These are phyloP conservation scores for Romanogobio albipinnatus DNA, from an alignment of 2,113 vertebrate genomes.

Conservation along the genomic window DNA sequence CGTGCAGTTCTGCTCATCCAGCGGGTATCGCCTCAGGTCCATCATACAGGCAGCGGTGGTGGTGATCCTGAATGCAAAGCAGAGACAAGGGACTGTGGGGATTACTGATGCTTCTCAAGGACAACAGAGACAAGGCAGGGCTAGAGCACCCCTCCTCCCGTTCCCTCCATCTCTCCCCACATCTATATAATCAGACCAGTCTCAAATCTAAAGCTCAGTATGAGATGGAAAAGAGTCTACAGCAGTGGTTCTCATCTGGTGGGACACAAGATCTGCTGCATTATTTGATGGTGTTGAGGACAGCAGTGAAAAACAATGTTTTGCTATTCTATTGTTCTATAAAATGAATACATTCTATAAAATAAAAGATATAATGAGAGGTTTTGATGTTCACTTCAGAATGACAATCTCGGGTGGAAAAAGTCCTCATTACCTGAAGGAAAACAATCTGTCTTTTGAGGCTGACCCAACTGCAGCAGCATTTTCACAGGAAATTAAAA, in stretches of 20 bases:
- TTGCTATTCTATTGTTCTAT: too few species aligned
- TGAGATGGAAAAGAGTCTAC: too few species aligned
- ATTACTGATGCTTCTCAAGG: slow-evolving; percentile 56
- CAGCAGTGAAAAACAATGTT: too few species aligned
- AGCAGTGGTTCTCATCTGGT: too few species aligned
- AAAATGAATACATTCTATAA: too few species aligned
- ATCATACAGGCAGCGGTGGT: slow-evolving; percentile 98
- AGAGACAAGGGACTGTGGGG: slow-evolving; percentile 49
- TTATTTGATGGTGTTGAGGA: too few species aligned
- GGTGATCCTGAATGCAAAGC: slow-evolving; percentile 85
- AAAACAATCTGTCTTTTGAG: not conserved
- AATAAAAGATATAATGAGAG: not conserved
- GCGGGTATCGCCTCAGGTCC: slow-evolving; percentile 92
- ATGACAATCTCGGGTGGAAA: not conserved
- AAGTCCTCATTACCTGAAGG: not conserved
- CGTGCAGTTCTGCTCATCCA: slow-evolving; percentile 97
- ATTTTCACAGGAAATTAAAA: slow-evolving; percentile 8
- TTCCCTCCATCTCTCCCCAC: too few species aligned
- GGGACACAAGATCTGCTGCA: not conserved
- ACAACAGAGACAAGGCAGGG: slow-evolving; percentile 43
- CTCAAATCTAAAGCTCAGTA: too few species aligned
- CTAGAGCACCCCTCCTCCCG: slow-evolving; percentile 40
- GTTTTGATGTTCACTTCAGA: too few species aligned
- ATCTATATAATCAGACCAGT: too few species aligned
- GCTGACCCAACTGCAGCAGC: not conserved